phyloP scores from a whole-genome alignment of 2,888 invertebrate genomes.

The Tortrix viridana region DNA sequence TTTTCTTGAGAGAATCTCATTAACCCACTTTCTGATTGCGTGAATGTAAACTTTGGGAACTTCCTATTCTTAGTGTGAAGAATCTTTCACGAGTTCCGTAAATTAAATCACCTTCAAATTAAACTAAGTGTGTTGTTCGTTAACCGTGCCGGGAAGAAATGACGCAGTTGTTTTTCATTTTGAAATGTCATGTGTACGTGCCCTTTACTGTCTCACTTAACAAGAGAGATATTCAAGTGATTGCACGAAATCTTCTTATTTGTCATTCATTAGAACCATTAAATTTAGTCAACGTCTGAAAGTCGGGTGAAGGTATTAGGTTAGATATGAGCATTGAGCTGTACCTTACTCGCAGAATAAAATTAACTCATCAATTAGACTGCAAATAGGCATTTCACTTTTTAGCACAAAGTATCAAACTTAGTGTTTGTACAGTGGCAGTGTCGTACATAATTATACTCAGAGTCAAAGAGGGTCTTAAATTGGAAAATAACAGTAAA shows the following conservation, averaged over 20 bases:
- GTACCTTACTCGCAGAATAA: background rate
- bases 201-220: background rate
- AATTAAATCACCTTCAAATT: conserved; percentile 69
- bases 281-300: conserved; percentile 61
- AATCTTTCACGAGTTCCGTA: conserved; percentile 71
- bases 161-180: conserved; percentile 24
- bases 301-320: conserved; percentile 3
- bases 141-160: conserved; percentile 18
- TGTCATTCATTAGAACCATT: conserved; percentile 55
- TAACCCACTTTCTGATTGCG: conserved; percentile 82
- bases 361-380: background rate
- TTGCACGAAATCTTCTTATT: conserved; percentile 3
- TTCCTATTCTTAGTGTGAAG: conserved; percentile 71
- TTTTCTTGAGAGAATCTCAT: conserved; percentile 83
- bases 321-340: conserved; percentile 7
- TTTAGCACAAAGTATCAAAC: background rate
- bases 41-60: conserved; percentile 79
- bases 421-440: too few relatives aligned
- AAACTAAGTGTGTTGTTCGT: conserved; percentile 47
- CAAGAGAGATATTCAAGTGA: conserved; percentile 5
- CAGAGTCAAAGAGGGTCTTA: too few relatives aligned
- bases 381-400: background rate
- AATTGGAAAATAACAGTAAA: too few relatives aligned
- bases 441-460: too few relatives aligned
- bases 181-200: conserved; percentile 12